Conservation (phyloP, 2,113 vertebrate genomes). For the Charina bottae region DNA sequence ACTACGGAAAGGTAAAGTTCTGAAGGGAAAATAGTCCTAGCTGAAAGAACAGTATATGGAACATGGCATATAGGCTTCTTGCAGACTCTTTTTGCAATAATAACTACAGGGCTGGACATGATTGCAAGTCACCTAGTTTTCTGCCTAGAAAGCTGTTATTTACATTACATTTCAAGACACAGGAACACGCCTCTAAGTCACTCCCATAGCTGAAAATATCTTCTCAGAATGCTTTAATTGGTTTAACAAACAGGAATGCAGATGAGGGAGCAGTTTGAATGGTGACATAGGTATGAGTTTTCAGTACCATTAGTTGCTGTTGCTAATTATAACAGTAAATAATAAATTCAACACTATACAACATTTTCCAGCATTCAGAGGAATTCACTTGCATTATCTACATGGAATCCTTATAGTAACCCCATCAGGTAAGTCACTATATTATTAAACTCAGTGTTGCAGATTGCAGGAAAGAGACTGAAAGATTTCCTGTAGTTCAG, state of each 20-base stretch:
- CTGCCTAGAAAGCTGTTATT: neutral
- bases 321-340: neutral
- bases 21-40: neutral
- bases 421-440: neutral
- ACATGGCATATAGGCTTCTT: neutral
- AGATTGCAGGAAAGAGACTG: neutral
- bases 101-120: slow-evolving; percentile 14
- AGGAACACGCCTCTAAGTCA: neutral
- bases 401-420: neutral
- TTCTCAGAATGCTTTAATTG: slow-evolving; percentile 8
- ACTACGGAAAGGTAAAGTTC: neutral
- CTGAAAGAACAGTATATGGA: neutral
- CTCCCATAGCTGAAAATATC: neutral
- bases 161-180: neutral
- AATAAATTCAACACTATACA: neutral
- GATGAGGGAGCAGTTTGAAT: neutral
- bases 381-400: neutral
- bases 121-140: neutral
- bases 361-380: neutral
- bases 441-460: neutral
- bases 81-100: neutral
- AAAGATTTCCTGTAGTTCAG: neutral
- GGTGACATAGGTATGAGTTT: neutral
- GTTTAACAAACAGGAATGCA: neutral
- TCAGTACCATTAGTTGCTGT: neutral